These are phyloP conservation scores for Tetheella fluctuosa DNA, from an alignment of 2,888 invertebrate species.

Conservation along the genomic window DNA sequence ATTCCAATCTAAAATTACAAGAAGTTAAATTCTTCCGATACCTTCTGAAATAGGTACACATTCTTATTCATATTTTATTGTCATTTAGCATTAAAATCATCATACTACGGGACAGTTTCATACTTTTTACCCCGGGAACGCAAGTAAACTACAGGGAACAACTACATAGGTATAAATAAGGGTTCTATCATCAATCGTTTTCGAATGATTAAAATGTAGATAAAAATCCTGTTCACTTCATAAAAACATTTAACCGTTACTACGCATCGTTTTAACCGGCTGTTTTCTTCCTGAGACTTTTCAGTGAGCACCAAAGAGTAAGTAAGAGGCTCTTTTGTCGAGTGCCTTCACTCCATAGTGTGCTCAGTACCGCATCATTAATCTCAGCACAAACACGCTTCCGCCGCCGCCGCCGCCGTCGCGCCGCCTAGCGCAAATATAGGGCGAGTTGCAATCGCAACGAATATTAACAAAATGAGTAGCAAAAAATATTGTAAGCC, in stretches of 20 bases:
- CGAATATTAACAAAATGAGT: conserved; percentile 31
- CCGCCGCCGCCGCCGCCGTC: conserved; percentile 39
- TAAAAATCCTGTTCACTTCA: background rate
- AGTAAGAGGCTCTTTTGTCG: conserved; percentile 77
- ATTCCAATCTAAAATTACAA: conserved; percentile 30
- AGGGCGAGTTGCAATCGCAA: conserved; percentile 34
- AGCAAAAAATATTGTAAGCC: conserved; percentile 12
- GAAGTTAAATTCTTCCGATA: background rate
- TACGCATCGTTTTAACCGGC: conserved; percentile 27
- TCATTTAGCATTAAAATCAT: no score
- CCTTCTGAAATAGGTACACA: background rate
- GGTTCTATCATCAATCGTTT: no score
- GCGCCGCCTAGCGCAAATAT: conserved; percentile 26
- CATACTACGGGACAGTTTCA: no score
- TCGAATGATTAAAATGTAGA: background rate
- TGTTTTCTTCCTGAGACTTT: conserved; percentile 62
- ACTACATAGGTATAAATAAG: no score
- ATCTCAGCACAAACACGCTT: conserved; percentile 72
- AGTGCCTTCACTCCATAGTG: conserved; percentile 64
- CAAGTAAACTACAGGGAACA: no score
- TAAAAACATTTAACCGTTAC: conserved; percentile 15
- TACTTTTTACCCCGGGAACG: no score
- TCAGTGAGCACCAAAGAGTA: conserved; percentile 68
- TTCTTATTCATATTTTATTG: no score
- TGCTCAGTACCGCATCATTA: conserved; percentile 74